Evolutionary conservation across 2,113 vertebrate genomes (phyloP), one percentile per base, ranked within the genome.

Genomic region (Larimichthys crocea): DNA sequence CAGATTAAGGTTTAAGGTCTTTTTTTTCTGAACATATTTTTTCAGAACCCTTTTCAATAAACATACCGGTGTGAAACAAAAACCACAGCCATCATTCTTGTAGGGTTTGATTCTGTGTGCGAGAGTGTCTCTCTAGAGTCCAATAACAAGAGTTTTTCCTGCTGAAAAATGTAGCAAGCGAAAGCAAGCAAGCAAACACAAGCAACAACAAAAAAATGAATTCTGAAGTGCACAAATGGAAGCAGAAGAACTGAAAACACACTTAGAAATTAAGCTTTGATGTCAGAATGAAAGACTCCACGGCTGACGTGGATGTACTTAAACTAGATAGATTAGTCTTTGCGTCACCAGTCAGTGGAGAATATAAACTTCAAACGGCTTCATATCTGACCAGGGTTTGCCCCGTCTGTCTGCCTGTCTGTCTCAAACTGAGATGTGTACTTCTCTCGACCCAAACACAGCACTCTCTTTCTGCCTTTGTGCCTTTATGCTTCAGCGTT

Each of bases 321-420:
- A 65, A 79, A 80, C 67, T 26, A 19, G 42, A 50, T 40, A 63
- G 76, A 89, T 86, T 80, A 79, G 65, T 53, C 31, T 78, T 74
- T 77, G 71, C 69, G 57, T 87, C 80, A 66, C n/a, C 83, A 67
- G 86, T 59, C 86, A 63, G 76, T 3, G 35, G 53, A 79, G 75
- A 79, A 66, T 40, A 85, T 73, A 74, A 49, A 85, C 86, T 87
- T 92, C 89, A 90, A 89, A 91, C 73, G 20, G 53, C 62, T 63
- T 80, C 31, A 17, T 55, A 46, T 83, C 76, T 67, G 82, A 83
- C 79, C 70, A 40, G 16, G 50, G 59, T 80, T 75, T 42, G 9
- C 75, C 40, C 57, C 7, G 3, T 52, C 79, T 84, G 70, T 80
- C 71, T n/a, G 53, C 24, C 59, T 61, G 10, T 49, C 73, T 52